A percentile compares a stretch with the other conserved stretches of the same genome.
phyloP scores from a whole-genome alignment of 37 sponge, comb jelly and placozoan species.

The Beroe ovata region DNA sequence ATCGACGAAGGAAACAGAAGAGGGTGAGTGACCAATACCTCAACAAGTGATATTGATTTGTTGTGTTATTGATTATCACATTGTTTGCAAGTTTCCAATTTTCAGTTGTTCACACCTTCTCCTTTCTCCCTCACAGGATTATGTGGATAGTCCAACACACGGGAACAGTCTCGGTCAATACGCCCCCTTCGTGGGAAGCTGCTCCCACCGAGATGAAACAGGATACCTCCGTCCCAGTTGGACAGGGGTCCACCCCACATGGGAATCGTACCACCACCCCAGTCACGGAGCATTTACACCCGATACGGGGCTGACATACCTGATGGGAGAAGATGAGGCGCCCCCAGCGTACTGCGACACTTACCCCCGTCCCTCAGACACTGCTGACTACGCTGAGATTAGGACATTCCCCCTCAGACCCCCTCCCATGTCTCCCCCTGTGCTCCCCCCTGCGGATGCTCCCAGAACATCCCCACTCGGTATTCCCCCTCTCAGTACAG shows the following conservation, averaged over 20 bases:
- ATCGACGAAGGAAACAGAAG: slow-evolving; percentile 48
- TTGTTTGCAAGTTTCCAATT: no score
- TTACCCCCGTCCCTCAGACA: not conserved
- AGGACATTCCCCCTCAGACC: slow-evolving; percentile 29
- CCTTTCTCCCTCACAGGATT: slow-evolving; percentile 19
- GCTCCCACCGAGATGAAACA: not conserved
- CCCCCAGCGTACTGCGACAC: slow-evolving; percentile 48
- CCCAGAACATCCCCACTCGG: not conserved
- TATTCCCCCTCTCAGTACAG: no score
- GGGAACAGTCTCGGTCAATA: slow-evolving; percentile 7
- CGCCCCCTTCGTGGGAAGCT: slow-evolving; percentile 37
- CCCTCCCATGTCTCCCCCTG: slow-evolving; percentile 41
- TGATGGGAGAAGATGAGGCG: slow-evolving; percentile 47
- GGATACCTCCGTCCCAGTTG: slow-evolving; percentile 45
- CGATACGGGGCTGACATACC: slow-evolving; percentile 40
- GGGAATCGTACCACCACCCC: slow-evolving; percentile 55
- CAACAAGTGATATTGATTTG: no score
- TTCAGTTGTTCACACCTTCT: no score
- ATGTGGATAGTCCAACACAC: not conserved
- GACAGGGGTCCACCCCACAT: not conserved
- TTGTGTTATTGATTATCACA: no score
- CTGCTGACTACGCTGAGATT: slow-evolving; percentile 56
- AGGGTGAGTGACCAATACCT: no score
- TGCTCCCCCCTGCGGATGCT: not conserved
- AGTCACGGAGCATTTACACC: slow-evolving; percentile 38